Conservation (phyloP, 2,113 vertebrate species). For the Lasiurus cinereus region DNA sequence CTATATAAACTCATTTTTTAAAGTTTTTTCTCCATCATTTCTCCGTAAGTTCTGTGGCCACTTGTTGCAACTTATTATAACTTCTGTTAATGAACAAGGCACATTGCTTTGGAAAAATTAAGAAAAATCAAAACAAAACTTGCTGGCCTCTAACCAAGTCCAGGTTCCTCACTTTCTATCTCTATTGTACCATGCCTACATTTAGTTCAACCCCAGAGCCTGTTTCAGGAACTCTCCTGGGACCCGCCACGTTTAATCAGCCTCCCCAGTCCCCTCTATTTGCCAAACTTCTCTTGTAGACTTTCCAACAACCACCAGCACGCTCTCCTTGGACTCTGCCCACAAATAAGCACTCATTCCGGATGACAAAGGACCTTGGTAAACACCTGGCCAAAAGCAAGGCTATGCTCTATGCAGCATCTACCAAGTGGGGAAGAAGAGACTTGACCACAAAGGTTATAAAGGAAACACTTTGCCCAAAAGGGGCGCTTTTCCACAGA, state of each 20-base stretch:
- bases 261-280: background rate
- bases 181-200: constrained; percentile 54
- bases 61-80: constrained; percentile 41
- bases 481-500: background rate
- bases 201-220: constrained; percentile 45
- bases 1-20: constrained; percentile 60
- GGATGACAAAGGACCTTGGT: background rate
- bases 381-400: constrained; percentile 45
- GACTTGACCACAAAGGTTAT: background rate
- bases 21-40: constrained; percentile 71
- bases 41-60: constrained; percentile 46
- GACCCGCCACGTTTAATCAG: constrained; percentile 58
- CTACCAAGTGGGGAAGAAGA: background rate
- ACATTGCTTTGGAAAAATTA: constrained; percentile 71
- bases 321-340: constrained; percentile 32
- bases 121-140: background rate
- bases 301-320: constrained; percentile 30
- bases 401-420: no score
- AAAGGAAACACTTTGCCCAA: background rate
- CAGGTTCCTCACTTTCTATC: constrained; percentile 66
- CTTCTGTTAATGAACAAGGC: constrained; percentile 77
- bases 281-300: constrained; percentile 44
- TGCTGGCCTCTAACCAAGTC: constrained; percentile 71
- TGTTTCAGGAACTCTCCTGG: background rate
- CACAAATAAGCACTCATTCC: constrained; percentile 4